These are phyloP conservation scores for Lathronympha strigana DNA, from an alignment of 2,888 invertebrate genomes.

Conservation along the genomic window DNA sequence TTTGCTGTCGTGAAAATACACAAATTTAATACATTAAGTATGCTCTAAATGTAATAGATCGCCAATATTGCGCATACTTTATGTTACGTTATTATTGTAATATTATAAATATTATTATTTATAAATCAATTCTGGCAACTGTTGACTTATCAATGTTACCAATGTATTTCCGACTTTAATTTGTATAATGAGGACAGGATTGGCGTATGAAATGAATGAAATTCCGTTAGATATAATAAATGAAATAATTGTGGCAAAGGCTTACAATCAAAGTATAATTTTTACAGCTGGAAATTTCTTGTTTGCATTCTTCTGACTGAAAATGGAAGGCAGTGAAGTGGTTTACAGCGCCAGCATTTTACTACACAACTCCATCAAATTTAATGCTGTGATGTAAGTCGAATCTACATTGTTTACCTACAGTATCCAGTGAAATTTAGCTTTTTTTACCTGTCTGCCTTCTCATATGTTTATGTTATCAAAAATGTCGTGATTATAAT, in stretches of 20 bases:
- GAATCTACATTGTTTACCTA: slow-evolving; percentile 12
- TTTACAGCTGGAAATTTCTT: not conserved
- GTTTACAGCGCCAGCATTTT: slow-evolving; percentile 1
- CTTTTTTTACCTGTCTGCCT: slow-evolving; percentile 24
- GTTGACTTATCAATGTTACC: slow-evolving; percentile 41
- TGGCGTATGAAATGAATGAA: slow-evolving; percentile 1
- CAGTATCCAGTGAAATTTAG: slow-evolving; percentile 1
- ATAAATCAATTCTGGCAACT: slow-evolving; percentile 51
- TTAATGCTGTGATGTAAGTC: slow-evolving; percentile 28
- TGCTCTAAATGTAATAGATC: slow-evolving; percentile 52
- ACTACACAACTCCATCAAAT: slow-evolving; percentile 8
- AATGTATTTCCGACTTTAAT: slow-evolving; percentile 15
- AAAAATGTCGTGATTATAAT: slow-evolving; percentile 34
- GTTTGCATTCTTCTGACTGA: slow-evolving; percentile 5
- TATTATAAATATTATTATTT: slow-evolving; percentile 51
- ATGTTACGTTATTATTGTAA: slow-evolving; percentile 55
- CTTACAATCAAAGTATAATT: not conserved
- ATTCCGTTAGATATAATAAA: not conserved
- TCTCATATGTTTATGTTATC: slow-evolving; percentile 30
- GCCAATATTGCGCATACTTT: slow-evolving; percentile 54
- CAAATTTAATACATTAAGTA: slow-evolving; percentile 42
- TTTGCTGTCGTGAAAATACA: slow-evolving; percentile 70
- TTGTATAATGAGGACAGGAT: slow-evolving; percentile 5
- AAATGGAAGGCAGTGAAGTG: slow-evolving; percentile 15
- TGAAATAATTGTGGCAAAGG: slow-evolving; percentile 8